Percentiles rank a stretch among this genome's conserved stretches.
These are phyloP conservation scores for Marisa cornuarietis DNA, from an alignment of 1,140 invertebrate genomes.

Conservation along the genomic window DNA sequence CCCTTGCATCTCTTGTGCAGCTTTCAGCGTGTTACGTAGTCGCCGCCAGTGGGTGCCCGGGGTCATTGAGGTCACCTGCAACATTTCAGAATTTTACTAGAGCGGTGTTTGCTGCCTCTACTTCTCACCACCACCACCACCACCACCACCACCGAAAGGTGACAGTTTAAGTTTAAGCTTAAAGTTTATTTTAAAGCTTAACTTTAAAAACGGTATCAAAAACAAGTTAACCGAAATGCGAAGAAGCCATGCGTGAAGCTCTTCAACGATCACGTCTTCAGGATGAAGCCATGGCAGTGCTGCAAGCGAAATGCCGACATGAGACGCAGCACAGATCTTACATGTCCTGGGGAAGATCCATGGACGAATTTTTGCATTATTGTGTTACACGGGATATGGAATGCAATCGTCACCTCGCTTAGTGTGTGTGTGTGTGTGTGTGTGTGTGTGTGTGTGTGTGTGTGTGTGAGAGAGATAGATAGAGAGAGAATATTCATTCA, in stretches of 20 bases:
- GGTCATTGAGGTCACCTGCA: slow-evolving; percentile 24
- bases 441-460: not conserved
- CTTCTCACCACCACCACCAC: no score
- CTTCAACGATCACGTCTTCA: no score
- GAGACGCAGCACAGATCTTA: no score
- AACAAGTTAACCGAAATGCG: not conserved
- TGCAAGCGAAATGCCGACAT: no score
- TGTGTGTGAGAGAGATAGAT: no score
- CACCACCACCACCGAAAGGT: not conserved
- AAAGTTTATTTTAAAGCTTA: not conserved
- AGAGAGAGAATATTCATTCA: not conserved
- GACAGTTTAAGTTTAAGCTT: not conserved
- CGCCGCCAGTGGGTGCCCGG: slow-evolving; percentile 81
- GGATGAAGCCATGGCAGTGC: no score
- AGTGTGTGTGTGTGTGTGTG: not conserved
- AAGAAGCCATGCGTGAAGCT: no score
- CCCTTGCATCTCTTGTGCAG: slow-evolving; percentile 82
- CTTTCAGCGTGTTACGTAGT: slow-evolving; percentile 88
- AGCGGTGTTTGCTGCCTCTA: not conserved
- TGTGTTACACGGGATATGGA: not conserved
- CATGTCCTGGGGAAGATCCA: no score
- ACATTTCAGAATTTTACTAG: not conserved
- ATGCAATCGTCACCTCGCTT: not conserved
- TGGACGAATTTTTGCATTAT: not conserved
- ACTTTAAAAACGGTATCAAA: not conserved